These are phyloP conservation scores for Rhabdornis inornatus DNA, from an alignment of 2,113 vertebrate species.

Conservation along the genomic window DNA sequence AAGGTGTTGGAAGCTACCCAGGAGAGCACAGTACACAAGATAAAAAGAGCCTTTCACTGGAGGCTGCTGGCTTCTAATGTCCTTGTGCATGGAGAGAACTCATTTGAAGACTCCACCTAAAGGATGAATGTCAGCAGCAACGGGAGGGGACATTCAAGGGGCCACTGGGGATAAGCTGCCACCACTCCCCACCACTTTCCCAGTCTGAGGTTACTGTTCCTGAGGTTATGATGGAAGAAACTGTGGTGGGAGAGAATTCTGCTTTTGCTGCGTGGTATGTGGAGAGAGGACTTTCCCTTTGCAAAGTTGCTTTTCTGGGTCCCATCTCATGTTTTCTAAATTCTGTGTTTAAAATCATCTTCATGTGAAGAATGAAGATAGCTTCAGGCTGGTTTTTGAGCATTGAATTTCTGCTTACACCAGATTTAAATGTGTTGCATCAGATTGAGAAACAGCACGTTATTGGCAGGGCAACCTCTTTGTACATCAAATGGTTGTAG, in stretches of 20 bases:
- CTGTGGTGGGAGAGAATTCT: neutral
- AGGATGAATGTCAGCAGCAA: neutral
- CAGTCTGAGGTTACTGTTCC: neutral
- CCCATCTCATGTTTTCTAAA: neutral
- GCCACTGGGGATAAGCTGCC: neutral
- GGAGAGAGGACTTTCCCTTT: neutral
- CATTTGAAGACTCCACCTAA: neutral
- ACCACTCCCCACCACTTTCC: accelerated
- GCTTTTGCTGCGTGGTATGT: accelerated
- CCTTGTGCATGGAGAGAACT: neutral
- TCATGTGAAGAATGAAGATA: neutral
- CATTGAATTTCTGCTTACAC: neutral
- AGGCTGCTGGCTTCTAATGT: neutral
- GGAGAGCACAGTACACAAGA: neutral
- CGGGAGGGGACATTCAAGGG: neutral
- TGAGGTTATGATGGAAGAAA: neutral
- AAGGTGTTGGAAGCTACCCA: neutral
- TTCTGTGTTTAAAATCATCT: neutral
- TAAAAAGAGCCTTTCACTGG: neutral
- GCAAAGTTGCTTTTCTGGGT: neutral
- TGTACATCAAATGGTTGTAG: neutral
- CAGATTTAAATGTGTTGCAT: neutral
- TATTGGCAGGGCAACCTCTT: neutral
- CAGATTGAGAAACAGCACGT: neutral
- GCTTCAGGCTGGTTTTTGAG: neutral